Base-by-base conservation (phyloP, 2,888 invertebrate genomes). In the Pteria penguin region DNA sequence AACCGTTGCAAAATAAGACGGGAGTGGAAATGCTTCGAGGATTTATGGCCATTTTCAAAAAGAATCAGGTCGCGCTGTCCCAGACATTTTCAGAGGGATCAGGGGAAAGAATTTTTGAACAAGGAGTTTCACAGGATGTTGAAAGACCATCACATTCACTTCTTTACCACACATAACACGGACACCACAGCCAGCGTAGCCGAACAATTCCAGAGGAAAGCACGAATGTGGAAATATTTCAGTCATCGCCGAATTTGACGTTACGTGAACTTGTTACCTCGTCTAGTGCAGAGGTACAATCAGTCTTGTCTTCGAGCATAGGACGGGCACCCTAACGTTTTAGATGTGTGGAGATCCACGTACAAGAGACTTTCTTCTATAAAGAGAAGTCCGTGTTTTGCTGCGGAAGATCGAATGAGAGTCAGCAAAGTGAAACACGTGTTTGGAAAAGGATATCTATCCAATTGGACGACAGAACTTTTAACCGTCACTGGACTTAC, bases 161-260 rank as follows among this genome's bases (percentile, higher is more conserved):
- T 82, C 80, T 86, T 87, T 55, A 82, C 82, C 1, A 85, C 87
- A 0, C 73, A 86, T 75, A 82, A 79, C 1, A 65, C 65, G 18
- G 85, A 87, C 55, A 83, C 84, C 4, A 91, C 91, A 79, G 86
- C 87, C 1, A 76, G 82, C 0, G 74, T 90, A 2, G 82, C 87
- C 2, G 90, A 91, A 80, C 66, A 91, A 4, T 87, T 75, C 55
- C 78, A 82, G n/a, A 36, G 82, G 22, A 84, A 84, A 72, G 58
- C 77, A 11, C 70, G 72, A 27, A 75, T 82, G 71, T 82, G 72
- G 79, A 61, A 69, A 2, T 76, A 72, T 58, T 80, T 75, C 61
- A 82, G 78, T 26, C 31, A 73, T 52, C 45, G 36, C 2, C 54
- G 67, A 8, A 54, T 71, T 8, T 29, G 45, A 62, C 63, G 65